Conservation (phyloP, 2,113 vertebrate species). For the Rhineura floridana region DNA sequence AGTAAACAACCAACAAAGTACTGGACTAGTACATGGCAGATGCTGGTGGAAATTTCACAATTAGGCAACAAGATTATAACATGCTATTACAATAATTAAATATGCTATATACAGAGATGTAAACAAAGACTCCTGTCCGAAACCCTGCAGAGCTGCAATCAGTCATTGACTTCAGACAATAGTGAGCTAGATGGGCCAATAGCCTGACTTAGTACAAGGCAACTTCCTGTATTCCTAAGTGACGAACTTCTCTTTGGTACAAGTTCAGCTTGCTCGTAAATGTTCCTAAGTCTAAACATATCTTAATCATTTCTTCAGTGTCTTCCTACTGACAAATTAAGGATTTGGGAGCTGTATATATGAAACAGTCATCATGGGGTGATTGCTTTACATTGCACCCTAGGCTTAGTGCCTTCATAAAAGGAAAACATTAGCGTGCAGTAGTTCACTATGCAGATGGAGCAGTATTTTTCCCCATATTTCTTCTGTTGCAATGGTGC, state of each 20-base stretch:
- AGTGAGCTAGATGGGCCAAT: background rate
- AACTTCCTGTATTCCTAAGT: background rate
- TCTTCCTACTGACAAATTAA: background rate
- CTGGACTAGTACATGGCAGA: too few relatives aligned
- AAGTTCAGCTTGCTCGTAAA: background rate
- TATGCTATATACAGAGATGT: too few relatives aligned
- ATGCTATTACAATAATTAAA: too few relatives aligned
- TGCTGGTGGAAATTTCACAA: too few relatives aligned
- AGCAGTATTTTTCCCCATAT: background rate
- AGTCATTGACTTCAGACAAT: background rate
- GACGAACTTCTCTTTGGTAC: background rate
- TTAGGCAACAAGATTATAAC: too few relatives aligned
- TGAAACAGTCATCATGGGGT: background rate
- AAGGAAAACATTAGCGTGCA: background rate
- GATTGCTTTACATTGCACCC: background rate
- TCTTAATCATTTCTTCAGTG: background rate
- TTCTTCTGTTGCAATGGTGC: background rate
- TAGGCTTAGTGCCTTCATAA: background rate
- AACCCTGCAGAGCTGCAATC: too few relatives aligned
- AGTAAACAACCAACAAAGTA: too few relatives aligned
- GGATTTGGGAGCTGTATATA: background rate
- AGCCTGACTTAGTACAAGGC: background rate
- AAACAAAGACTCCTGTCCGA: too few relatives aligned
- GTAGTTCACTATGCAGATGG: background rate
- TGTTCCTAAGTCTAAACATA: background rate